Percentiles rank a stretch among this genome's conserved stretches.
Evolutionary conservation across 2,888 invertebrate genomes (phyloP).

Genomic region (Chrysodeixis includens): DNA sequence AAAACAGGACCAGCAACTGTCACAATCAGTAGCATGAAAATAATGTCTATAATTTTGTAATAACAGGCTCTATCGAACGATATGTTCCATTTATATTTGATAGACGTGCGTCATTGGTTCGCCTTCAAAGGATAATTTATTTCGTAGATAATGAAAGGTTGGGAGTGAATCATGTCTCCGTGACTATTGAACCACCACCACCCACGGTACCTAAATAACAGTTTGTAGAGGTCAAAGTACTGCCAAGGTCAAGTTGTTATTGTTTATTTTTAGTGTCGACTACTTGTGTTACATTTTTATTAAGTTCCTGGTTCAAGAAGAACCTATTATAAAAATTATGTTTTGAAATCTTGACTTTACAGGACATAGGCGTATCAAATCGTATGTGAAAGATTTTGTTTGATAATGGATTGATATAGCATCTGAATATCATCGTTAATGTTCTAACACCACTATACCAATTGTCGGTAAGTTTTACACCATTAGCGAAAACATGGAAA

Average conservation of each 20-base stretch:
- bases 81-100: constrained; percentile 19
- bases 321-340: not conserved
- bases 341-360: not conserved
- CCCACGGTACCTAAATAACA: not conserved
- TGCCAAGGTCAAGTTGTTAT: not conserved
- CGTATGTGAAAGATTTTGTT: no score
- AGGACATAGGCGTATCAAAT: no score
- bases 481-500: no score
- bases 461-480: no score
- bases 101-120: constrained; percentile 36
- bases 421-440: no score
- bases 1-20: not conserved
- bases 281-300: constrained; percentile 1
- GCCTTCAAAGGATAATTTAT: constrained; percentile 33
- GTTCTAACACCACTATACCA: no score
- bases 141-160: constrained; percentile 39
- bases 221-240: not conserved
- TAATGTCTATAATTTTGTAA: not conserved
- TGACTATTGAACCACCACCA: constrained; percentile 10
- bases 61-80: constrained; percentile 9
- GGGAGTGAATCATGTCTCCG: constrained; percentile 23
- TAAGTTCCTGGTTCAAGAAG: not conserved
- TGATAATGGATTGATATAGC: no score
- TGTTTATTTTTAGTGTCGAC: not conserved
- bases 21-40: not conserved